Conservation (phyloP, 2,888 invertebrate species). For the Mesorhabditis sp. region DNA sequence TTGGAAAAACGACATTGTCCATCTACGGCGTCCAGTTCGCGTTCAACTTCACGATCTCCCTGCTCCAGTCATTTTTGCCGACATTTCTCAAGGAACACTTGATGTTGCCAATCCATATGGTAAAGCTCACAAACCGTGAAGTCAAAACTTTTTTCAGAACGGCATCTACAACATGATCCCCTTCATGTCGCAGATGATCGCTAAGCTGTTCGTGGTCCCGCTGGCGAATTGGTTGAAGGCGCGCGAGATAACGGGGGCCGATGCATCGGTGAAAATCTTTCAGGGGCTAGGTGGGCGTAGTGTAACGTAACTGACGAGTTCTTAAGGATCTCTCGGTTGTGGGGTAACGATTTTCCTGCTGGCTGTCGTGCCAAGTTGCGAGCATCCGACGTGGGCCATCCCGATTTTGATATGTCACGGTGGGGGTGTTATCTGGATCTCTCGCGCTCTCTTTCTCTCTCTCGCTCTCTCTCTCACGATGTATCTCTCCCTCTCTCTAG, state of each 20-base stretch:
- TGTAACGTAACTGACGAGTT: background rate
- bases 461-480: too few relatives aligned
- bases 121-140: background rate
- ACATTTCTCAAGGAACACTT: slow-evolving; percentile 26
- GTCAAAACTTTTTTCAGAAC: slow-evolving; percentile 12
- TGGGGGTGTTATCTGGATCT: too few relatives aligned
- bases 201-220: background rate
- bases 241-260: background rate
- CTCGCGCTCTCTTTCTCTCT: too few relatives aligned
- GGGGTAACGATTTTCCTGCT: background rate
- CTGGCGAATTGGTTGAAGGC: background rate
- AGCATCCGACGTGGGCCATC: background rate
- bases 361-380: background rate
- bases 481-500: too few relatives aligned
- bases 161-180: slow-evolving; percentile 26
- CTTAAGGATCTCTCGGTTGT: background rate
- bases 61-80: slow-evolving; percentile 27
- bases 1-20: background rate
- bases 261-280: background rate
- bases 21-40: slow-evolving; percentile 17
- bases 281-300: background rate
- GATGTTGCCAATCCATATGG: slow-evolving; percentile 4
- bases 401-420: background rate
- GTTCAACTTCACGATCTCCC: slow-evolving; percentile 22
- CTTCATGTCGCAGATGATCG: slow-evolving; percentile 16